Percentiles rank a stretch among this genome's conserved stretches.
Conservation (phyloP, 1,140 invertebrate species). For the Aphidius ervi region DNA sequence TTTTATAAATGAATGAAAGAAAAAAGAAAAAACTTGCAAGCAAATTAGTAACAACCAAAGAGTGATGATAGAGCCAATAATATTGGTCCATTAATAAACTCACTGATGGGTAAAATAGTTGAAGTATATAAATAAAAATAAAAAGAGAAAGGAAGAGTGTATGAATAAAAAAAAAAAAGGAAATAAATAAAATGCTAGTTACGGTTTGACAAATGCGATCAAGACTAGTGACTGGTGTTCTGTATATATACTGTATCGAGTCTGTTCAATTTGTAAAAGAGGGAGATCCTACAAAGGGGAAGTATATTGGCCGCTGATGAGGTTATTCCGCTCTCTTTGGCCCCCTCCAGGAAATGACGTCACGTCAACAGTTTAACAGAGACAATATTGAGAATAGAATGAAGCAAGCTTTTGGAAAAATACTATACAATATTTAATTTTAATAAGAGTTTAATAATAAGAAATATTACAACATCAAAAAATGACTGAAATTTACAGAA, state of each 20-base stretch:
- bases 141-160: not conserved
- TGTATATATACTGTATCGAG: too few relatives aligned
- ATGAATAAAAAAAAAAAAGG: not conserved
- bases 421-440: too few relatives aligned
- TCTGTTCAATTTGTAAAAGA: not conserved
- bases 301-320: constrained; percentile 28
- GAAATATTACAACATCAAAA: too few relatives aligned
- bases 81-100: too few relatives aligned
- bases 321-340: constrained; percentile 27
- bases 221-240: not conserved
- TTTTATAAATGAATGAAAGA: too few relatives aligned
- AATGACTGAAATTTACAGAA: too few relatives aligned
- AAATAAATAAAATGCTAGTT: not conserved
- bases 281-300: constrained; percentile 13
- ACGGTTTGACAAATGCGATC: constrained; percentile 4
- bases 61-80: too few relatives aligned
- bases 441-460: too few relatives aligned
- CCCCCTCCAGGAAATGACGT: constrained; percentile 17
- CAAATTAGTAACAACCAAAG: too few relatives aligned
- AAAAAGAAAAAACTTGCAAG: too few relatives aligned
- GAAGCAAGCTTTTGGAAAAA: not conserved
- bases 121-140: not conserved
- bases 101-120: too few relatives aligned
- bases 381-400: constrained; percentile 6
- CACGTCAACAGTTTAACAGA: constrained; percentile 15